Evolutionary conservation across 2,113 vertebrate genomes (phyloP), one percentile per base, ranked within the genome.

Genomic region (Passer domesticus): DNA sequence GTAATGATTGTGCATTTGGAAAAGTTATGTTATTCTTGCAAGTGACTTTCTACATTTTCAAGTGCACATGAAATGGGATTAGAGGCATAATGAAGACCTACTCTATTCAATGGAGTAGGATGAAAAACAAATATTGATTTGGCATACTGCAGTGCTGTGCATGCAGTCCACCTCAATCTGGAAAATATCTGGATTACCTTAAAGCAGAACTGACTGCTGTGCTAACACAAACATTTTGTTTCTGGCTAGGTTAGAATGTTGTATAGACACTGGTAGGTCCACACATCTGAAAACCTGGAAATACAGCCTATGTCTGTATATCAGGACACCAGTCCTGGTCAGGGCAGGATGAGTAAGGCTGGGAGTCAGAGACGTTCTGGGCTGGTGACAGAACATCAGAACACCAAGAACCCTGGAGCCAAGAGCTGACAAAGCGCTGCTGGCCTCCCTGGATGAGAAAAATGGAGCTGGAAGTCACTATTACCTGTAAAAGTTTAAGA

Each of bases 391-490:
- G 12, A 64, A 4, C 6, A 5, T 28, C 24, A 66, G 41, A 79
- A 79, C 22, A 33, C 15, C 5, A 23, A 76, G 37, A 66, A 56
- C 5, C 5, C 27, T n/a, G 24, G 27, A 80, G 27, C 13, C 41
- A 69, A 73, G 87, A 44, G 13, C 27, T 3, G 1, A 11, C 0
- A 0, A 60, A 79, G 5, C 0, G 0, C 46, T 83, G n/a, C 12
- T 43, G 44, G 22, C 46, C 7, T 52, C 19, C 16, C 22, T 37
- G 37, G 22, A 46, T 1, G 1, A 49, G n/a, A 60, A 6, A 68
- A 86, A 68, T 1, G 2, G 41, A 69, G 17, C 5, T 83, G 37
- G 20, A 69, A 83, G 12, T 56, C n/a, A 52, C 15, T 2, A 17
- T 50, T 80, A 73, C n/a, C 41, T 73, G 67, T 20, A 68, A 80